phyloP scores from a whole-genome alignment of 2,888 invertebrate genomes.

The Leistus spinibarbis region DNA sequence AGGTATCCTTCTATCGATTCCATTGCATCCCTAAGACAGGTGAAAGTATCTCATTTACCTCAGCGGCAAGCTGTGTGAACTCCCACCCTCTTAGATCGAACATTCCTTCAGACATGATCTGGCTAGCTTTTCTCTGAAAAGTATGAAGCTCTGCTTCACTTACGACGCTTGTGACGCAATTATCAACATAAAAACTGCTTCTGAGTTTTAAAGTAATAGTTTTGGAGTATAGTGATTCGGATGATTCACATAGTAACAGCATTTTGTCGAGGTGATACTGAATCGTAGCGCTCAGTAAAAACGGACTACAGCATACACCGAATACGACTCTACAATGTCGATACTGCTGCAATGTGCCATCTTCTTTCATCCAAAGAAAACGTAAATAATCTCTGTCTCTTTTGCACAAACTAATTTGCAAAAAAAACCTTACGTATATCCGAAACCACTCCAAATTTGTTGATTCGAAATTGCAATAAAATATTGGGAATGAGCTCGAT shows the following conservation, averaged over 20 bases:
- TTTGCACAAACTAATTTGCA: neutral
- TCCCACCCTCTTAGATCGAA: slow-evolving; percentile 23
- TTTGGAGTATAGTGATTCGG: neutral
- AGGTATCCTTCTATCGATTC: slow-evolving; percentile 9
- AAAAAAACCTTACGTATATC: neutral
- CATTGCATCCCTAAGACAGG: slow-evolving; percentile 4
- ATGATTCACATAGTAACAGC: neutral
- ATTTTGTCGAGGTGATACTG: slow-evolving; percentile 24
- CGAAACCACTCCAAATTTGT: neutral
- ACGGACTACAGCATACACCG: slow-evolving; percentile 41
- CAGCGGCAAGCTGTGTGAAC: neutral
- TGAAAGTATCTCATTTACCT: neutral
- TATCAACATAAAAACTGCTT: slow-evolving; percentile 19
- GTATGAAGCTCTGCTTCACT: neutral
- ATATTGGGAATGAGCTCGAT: neutral
- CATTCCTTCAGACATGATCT: slow-evolving; percentile 14
- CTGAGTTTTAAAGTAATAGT: slow-evolving; percentile 36
- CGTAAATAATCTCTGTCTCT: neutral
- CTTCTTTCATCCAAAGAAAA: neutral
- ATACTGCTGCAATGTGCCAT: neutral
- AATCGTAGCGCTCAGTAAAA: slow-evolving; percentile 40
- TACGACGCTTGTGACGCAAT: slow-evolving; percentile 14
- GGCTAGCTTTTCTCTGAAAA: slow-evolving; percentile 9
- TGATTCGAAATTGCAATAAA: neutral
- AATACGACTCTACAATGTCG: neutral